Base-by-base conservation (phyloP, 2,888 invertebrate genomes). In the Andrena camellia region DNA sequence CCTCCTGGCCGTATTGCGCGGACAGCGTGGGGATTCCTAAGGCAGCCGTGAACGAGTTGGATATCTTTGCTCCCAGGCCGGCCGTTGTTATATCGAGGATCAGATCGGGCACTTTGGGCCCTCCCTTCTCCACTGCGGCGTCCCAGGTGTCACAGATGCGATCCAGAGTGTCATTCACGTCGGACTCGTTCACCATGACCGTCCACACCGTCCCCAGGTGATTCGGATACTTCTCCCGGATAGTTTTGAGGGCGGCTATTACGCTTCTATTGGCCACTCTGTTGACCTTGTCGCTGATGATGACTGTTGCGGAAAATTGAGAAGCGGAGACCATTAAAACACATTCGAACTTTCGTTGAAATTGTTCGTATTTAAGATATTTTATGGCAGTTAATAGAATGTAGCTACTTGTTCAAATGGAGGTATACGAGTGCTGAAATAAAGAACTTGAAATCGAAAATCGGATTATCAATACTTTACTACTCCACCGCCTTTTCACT, bases 1-100 rank as follows among this genome's bases (percentile, higher is more conserved):
- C 97, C 59, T 96, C 96, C 93, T 98, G 97, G 0, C 98, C 98
- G 91, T 97, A 98, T 7, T 98, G 97, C 0, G 97, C 97, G 78
- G 97, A 97, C 63, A 98, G 95, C 0, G 98, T 98, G 0, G 98
- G 98, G 86, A 98, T 92, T 0, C 96, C 97, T 75, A 98, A 93
- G 0, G 97, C 97, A 23, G 97, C 96, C 2, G 97, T 97, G 92
- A 98, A 97, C 0, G 97, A 97, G 94, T 98, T 98, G 2, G 98
- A 97, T 0, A 97, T 97, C 94, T 98, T 98, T 0, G 98, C 97
- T 20, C 97, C 96, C 48, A 97, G 95, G 2, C 98, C 98, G 4
- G 96, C 96, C 94, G 96, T 96, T 0, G 98, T 98, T 26, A 97
- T 96, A 93, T 98, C 98, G 85, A 98, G 94, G 6, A 98, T 95